These are phyloP conservation scores for Luscinia luscinia DNA, from an alignment of 2,797 vertebrate species.

Conservation along the genomic window DNA sequence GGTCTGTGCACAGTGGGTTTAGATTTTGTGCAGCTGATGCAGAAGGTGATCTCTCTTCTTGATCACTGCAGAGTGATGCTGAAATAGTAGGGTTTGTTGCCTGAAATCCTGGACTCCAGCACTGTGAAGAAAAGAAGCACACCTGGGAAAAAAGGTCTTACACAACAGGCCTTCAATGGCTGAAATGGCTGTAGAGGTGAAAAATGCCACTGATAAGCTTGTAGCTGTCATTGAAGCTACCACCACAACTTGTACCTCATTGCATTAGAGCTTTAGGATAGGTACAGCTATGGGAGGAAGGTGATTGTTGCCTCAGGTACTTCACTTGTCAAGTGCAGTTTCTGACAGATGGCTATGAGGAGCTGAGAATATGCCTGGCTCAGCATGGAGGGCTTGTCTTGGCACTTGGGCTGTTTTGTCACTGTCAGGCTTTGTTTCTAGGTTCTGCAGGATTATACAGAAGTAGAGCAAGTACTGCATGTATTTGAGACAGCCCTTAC, in stretches of 20 bases:
- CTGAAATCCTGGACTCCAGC: not conserved
- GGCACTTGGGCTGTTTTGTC: constrained; percentile 5
- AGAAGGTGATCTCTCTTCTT: not conserved
- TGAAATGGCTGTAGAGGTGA: not conserved
- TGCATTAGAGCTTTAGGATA: not conserved
- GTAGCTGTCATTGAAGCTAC: not conserved
- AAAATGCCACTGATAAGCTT: not conserved
- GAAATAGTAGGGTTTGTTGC: not conserved
- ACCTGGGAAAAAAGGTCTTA: not conserved
- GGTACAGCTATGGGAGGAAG: not conserved
- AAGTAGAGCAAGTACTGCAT: not conserved
- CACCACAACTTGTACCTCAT: not conserved
- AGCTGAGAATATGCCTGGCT: constrained; percentile 11
- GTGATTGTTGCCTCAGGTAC: not conserved
- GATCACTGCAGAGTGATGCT: not conserved
- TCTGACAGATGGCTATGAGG: constrained; percentile 24
- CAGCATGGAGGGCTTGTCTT: constrained; percentile 24
- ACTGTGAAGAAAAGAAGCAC: not conserved
- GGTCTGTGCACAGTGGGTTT: accelerated
- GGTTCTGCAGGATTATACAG: not conserved
- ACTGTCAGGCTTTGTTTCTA: not conserved
- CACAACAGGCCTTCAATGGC: not conserved
- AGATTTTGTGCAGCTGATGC: not conserved
- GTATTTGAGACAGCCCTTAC: not conserved
- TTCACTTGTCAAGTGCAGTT: not conserved